Evolutionary conservation across 1,140 invertebrate genomes (phyloP), one percentile per base, ranked within the genome.

Genomic region (Vanessa atalanta): DNA sequence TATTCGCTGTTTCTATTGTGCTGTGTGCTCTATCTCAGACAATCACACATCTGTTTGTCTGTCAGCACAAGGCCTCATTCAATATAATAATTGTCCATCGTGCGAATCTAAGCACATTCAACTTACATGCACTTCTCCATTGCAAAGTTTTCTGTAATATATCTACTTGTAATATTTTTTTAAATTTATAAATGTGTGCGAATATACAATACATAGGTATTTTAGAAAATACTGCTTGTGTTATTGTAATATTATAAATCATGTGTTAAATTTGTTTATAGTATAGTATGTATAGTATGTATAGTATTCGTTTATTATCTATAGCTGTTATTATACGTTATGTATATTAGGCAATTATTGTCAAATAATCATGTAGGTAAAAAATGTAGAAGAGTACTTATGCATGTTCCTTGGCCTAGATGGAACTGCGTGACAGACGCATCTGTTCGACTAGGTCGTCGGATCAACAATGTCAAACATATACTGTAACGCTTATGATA

Each of bases 1-100:
- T 50, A 31, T 20, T 70, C 47, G 68, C 70, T 53, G 72, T 73
- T 73, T 63, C 72, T 61, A 73, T 73, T 73, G 72, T 77, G 72
- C 79, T 82, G 70, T 73, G 72, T 79, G 82, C 74, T 76, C 68
- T 77, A 78, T 79, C 74, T 70, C 70, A 85, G 78, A 89, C 85
- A 88, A 89, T 89, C 84, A 80, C 81, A 85, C 82, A 87, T 91
- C 85, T 84, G 86, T 91, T 80, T 80, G 83, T 85, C 82, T 88
- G 88, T 90, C 88, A 86, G 79, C 79, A 72, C 88, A 89, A 91
- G 89, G 89, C 86, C 86, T 74, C 73, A 71, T 70, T 76, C 69
- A 67, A 76, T 70, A 57, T 70, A 83, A 82, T 84, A 79, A 88
- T 87, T 86, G 83, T 87, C 69, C 79, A 68, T 77, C 83, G 85